Base-by-base conservation (phyloP, 2,888 invertebrate genomes). In the Priocnemis perturbator region DNA sequence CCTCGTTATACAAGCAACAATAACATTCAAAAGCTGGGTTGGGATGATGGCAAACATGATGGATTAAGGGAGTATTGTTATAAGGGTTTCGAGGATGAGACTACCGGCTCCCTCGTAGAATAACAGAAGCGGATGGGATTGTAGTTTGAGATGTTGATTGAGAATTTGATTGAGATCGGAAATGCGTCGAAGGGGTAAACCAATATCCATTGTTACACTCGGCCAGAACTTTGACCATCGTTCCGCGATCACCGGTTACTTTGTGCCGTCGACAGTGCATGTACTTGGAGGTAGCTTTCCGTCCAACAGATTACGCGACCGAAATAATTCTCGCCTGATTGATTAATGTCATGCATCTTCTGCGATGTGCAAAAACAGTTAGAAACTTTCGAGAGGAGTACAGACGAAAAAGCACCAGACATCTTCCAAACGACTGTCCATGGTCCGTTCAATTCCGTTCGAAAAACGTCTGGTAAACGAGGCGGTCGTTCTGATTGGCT, bases 181-280 rank as follows among this genome's bases (percentile, higher is more conserved):
- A 72, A 59, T 69, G 67, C 67, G 74, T 73, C 67, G 64, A 79
- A 67, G 58, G 69, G 79, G 69, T 71, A 70, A 72, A 75, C 71
- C 77, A 77, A 76, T 76, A 76, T 76, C 73, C 62, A 73, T 73
- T 78, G 78, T 74, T 70, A 47, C 60, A 67, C 53, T 19, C 23
- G 53, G 55, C 44, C 65, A 52, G 67, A 74, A 70, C 53, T 72
- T 67, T 30, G 48, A 48, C 62, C 30, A 21, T 61, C 45, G 60
- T 64, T 57, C 59, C 47, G 61, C 17, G 19, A 50, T 9, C 14
- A 37, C 37, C 37, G 14, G 1, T 37, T 37, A 37, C 37, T 37
- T 37, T 37, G 37, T 11, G 4, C 37, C 37, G 37, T n/a, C 15
- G 80, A 81, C 37, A n/a, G n/a, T n/a, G n/a, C 7, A 37, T 11